Conservation (phyloP, 2,888 invertebrate genomes). For the Aspidiotus destructor region DNA sequence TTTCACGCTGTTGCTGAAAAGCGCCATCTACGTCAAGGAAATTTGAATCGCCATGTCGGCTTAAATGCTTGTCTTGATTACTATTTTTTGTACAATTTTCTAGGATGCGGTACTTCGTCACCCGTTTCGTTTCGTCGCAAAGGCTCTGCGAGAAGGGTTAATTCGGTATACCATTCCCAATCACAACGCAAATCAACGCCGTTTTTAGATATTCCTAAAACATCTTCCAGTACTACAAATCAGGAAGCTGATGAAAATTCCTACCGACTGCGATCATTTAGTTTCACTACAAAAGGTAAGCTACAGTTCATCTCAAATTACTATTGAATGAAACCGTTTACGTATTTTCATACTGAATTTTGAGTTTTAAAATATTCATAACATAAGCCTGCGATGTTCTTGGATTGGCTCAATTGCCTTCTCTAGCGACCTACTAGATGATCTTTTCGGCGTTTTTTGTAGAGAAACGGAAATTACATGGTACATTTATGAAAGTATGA, state of each 20-base stretch:
- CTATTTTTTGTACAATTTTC: slow-evolving; percentile 47
- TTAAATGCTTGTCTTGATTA: no score
- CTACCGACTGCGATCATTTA: slow-evolving; percentile 35
- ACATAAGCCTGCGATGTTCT: no score
- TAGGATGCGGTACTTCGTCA: slow-evolving; percentile 54
- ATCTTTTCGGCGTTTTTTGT: no score
- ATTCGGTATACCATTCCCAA: slow-evolving; percentile 44
- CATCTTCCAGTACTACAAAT: slow-evolving; percentile 31
- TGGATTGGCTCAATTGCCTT: no score
- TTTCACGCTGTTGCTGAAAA: no score
- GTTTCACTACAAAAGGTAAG: slow-evolving; percentile 36
- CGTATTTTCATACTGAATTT: background rate
- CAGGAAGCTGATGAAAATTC: slow-evolving; percentile 37
- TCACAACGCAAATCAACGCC: slow-evolving; percentile 35
- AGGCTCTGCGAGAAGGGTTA: slow-evolving; percentile 44
- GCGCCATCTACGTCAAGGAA: no score
- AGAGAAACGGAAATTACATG: no score
- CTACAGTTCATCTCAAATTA: background rate
- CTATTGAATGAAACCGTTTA: background rate
- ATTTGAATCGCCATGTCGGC: no score
- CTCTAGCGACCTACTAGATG: no score
- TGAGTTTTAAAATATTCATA: no score
- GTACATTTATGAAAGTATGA: no score
- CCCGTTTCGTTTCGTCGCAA: slow-evolving; percentile 48
- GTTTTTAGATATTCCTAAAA: slow-evolving; percentile 39